Evolutionary conservation across 92 coral and sea anemone genomes (phyloP), one percentile per base, ranked within the genome.

Genomic region (Meandrina meandrites): DNA sequence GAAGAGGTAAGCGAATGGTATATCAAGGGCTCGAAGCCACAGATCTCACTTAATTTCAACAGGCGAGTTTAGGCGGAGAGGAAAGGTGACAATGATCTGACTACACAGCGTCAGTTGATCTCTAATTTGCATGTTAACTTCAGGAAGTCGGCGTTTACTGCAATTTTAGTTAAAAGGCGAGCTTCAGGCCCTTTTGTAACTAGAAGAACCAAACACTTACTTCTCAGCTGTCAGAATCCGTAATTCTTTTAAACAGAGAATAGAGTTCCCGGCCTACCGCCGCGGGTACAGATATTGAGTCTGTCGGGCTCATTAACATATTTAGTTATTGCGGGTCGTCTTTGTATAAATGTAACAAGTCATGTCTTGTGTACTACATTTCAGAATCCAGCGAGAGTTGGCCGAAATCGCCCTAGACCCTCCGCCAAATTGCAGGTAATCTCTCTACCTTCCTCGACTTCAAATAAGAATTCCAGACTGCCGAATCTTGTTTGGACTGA

Each of bases 51-150:
- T 64, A 11, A 85, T 76, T 60, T 76, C 21, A 37, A 76, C 81
- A 37, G 42, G 21, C 40, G 51, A 66, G 51, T 58, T 42, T 62
- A 74, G 19, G 81, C 14, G 76, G 15, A 85, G 31, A 56, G 50
- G 24, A 57, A 58, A 56, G 68, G 40, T 54, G 77, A 54, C 86
- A 75, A 60, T 24, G 47, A 40, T 76, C 76, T 72, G 54, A 77
- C 76, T 13, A 31, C 30, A 27, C 9, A 0, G 58, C 48, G 34
- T 86, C 75, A 86, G 89, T 51, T 86, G 45, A 69, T 71, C 75
- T 72, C 94, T 94, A 93, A 91, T 94, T 96, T 94, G 95, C 98
- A 96, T 96, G 93, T 96, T 96, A 96, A 96, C 98, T 96, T 94
- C 80, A 81, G 85, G 42, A 75, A 83, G 87, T 81, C 90, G 87